These are phyloP conservation scores for Harlomillsia oculata DNA, from an alignment of 1,140 invertebrate species.

Conservation along the genomic window DNA sequence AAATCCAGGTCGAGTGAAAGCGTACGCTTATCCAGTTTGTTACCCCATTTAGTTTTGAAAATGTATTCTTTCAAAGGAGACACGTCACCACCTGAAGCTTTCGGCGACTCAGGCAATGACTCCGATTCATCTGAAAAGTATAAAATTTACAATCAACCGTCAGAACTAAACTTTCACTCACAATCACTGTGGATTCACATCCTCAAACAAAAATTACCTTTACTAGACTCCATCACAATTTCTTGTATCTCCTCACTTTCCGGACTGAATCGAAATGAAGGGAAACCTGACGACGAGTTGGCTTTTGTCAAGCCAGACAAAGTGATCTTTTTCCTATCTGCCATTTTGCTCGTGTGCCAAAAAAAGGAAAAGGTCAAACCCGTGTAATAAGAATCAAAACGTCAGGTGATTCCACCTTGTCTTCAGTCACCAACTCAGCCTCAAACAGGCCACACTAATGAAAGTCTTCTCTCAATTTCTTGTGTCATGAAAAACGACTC, in stretches of 20 bases:
- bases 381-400: too few relatives aligned
- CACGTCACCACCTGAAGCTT: constrained; percentile 20
- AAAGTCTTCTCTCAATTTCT: too few relatives aligned
- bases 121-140: constrained; percentile 20
- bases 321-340: too few relatives aligned
- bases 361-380: too few relatives aligned
- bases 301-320: constrained; percentile 3
- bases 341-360: too few relatives aligned
- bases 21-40: constrained; percentile 31
- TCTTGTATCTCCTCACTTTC: constrained; percentile 34
- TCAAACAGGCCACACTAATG: too few relatives aligned
- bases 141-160: not conserved
- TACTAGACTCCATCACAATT: constrained; percentile 11
- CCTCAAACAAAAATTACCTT: constrained; percentile 6
- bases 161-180: not conserved
- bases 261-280: constrained; percentile 27
- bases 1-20: constrained; percentile 31
- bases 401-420: too few relatives aligned
- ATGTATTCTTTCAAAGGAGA: constrained; percentile 35
- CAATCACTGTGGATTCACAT: not conserved
- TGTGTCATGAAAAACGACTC: too few relatives aligned
- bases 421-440: too few relatives aligned
- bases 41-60: constrained; percentile 31
- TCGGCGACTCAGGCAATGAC: constrained; percentile 29
- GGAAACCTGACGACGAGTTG: not conserved